Evolutionary conservation across 2,888 invertebrate species (phyloP).

Genomic region (Agonopterix alstromeriana): DNA sequence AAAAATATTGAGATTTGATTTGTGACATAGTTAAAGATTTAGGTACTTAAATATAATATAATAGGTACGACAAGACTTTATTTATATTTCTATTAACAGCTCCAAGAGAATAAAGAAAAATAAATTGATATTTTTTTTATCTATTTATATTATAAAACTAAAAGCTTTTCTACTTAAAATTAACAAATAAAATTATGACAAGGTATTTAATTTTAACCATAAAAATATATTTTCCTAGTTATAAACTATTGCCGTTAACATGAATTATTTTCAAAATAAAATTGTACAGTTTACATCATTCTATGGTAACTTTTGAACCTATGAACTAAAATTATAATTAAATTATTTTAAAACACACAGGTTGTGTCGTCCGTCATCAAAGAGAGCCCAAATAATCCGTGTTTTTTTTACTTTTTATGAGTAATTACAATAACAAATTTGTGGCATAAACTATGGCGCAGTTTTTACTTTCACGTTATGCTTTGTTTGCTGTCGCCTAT

Average conservation of each 20-base stretch:
- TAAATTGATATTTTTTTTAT: slow-evolving; percentile 11
- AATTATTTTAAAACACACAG: slow-evolving; percentile 26
- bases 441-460: slow-evolving; percentile 50
- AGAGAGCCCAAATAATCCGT: slow-evolving; percentile 13
- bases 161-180: slow-evolving; percentile 47
- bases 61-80: not conserved
- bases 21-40: not conserved
- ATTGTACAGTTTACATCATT: slow-evolving; percentile 48
- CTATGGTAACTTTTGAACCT: slow-evolving; percentile 61
- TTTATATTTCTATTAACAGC: not conserved
- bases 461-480: slow-evolving; percentile 15
- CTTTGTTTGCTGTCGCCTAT: slow-evolving; percentile 23
- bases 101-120: not conserved
- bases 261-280: slow-evolving; percentile 33
- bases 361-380: slow-evolving; percentile 23
- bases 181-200: slow-evolving; percentile 36
- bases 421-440: slow-evolving; percentile 7
- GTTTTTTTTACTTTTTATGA: not conserved
- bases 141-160: slow-evolving; percentile 22
- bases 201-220: slow-evolving; percentile 17
- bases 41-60: not conserved
- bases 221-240: slow-evolving; percentile 13
- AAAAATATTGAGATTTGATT: not conserved
- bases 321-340: slow-evolving; percentile 37
- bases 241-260: slow-evolving; percentile 22